Percentiles rank a stretch among this genome's conserved stretches.
phyloP scores from a whole-genome alignment of 2,888 invertebrate genomes.

The Branchellion lobata region DNA sequence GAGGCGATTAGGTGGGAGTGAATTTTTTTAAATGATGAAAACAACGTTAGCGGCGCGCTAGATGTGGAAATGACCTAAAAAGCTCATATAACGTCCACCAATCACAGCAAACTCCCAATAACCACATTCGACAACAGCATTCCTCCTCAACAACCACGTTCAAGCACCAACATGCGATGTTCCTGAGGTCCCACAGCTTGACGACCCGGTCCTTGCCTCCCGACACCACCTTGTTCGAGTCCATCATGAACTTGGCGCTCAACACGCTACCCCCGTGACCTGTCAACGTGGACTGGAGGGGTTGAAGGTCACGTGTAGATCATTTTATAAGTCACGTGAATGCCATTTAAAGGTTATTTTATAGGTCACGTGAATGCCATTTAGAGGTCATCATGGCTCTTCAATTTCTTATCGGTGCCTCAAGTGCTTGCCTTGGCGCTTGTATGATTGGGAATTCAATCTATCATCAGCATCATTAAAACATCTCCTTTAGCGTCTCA shows the following conservation, averaged over 20 bases:
- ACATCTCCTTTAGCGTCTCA: too few species aligned
- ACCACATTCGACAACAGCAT: not conserved
- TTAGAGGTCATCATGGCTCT: too few species aligned
- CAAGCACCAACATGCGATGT: conserved; percentile 81
- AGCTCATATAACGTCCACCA: too few species aligned
- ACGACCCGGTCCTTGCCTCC: conserved; percentile 96
- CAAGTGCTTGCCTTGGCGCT: too few species aligned
- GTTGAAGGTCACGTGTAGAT: not conserved
- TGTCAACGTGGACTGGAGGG: conserved; percentile 80
- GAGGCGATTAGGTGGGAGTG: not conserved
- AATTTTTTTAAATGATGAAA: too few species aligned
- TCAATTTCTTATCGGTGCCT: too few species aligned
- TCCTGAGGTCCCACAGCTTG: conserved; percentile 95
- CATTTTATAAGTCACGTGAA: too few species aligned
- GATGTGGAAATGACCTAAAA: not conserved
- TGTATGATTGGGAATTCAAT: too few species aligned
- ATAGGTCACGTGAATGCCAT: too few species aligned
- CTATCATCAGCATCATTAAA: too few species aligned
- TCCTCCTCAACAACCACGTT: not conserved
- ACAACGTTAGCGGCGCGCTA: not conserved
- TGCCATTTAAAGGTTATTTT: not conserved
- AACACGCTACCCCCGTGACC: conserved; percentile 96
- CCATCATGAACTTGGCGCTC: conserved; percentile 82
- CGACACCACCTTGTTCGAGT: conserved; percentile 84
- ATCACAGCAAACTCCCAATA: not conserved